Evolutionary conservation across 2,888 invertebrate genomes (phyloP), one percentile per base, ranked within the genome.

Genomic region (Pollenia griseotomentosa): DNA sequence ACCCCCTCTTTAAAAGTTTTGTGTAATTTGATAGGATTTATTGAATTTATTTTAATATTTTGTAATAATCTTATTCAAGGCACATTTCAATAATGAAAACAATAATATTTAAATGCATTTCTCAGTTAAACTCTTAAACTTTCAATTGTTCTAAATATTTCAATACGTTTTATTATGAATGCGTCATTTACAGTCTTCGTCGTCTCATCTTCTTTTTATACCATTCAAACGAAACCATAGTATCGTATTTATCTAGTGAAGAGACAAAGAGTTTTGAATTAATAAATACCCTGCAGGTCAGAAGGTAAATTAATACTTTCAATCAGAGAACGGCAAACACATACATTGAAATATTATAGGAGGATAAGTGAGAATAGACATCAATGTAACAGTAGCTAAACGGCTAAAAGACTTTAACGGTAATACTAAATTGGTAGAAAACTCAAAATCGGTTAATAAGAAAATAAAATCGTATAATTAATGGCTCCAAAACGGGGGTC

Each of bases 1-100:
- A 42, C 19, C 44, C 44, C 42, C 44, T 23, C 46, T 12, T 19
- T 46, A 33, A 14, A 46, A 73, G 44, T 57, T 14, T 74, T 61
- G 48, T 74, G 74, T 74, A 74, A 74, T 61, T 40, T 61, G 48
- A 74, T 33, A 61, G 33, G 16, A 74, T 74, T 74, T 40, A 63
- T 61, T 48, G 11, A 59, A 73, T 57, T 23, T 46, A 46, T 63
- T 53, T 66, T 40, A 48, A 51, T 53, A 75, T 75, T 53, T 75
- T 63, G 33, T 61, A 65, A 65, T 65, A 55, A 66, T 77, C 65
- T 66, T 40, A n/a, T 48, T 66, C 55, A 55, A 40, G 59, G 57
- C 59, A 33, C 19, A 59, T 57, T 59, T 59, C 59, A 59, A 59
- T 73, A 68, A 33, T 33, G 33, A 33, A 33, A 33, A 33, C 33